Conservation (phyloP, 2,888 invertebrate species). For the Aleiodes testaceus region DNA sequence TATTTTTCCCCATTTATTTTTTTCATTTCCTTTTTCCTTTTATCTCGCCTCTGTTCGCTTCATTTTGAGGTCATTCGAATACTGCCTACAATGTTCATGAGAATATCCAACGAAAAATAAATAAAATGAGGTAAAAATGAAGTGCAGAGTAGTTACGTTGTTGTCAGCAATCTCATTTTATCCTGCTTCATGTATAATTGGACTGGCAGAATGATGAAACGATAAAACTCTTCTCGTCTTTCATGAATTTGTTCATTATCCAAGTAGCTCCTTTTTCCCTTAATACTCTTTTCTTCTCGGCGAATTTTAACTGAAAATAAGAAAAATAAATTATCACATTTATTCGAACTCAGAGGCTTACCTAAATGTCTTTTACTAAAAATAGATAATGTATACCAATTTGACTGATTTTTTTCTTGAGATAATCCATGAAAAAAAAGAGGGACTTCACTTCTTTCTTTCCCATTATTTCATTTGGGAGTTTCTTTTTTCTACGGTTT, state of each 20-base stretch:
- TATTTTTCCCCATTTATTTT: background rate
- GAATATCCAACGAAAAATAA: background rate
- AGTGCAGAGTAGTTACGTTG: background rate
- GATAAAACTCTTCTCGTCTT: slow-evolving; percentile 27
- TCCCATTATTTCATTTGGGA: background rate
- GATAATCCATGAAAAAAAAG: background rate
- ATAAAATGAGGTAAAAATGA: background rate
- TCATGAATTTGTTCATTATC: slow-evolving; percentile 11
- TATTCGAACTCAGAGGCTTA: slow-evolving; percentile 14
- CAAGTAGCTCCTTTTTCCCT: background rate
- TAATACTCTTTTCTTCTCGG: too few species aligned
- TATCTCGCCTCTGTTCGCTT: background rate
- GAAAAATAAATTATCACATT: slow-evolving; percentile 7
- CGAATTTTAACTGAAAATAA: slow-evolving; percentile 14
- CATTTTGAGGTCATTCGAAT: slow-evolving; percentile 44
- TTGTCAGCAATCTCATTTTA: slow-evolving; percentile 10
- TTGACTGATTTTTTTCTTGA: background rate
- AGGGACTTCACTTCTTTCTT: background rate
- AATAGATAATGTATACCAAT: slow-evolving; percentile 13
- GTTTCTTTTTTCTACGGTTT: too few species aligned
- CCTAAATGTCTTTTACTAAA: slow-evolving; percentile 13
- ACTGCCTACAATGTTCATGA: background rate
- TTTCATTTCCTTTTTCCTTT: slow-evolving; percentile 19
- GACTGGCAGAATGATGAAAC: slow-evolving; percentile 21
- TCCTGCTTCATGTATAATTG: slow-evolving; percentile 10